phyloP scores from a whole-genome alignment of 2,888 invertebrate species.

The Allolobophora icterica region DNA sequence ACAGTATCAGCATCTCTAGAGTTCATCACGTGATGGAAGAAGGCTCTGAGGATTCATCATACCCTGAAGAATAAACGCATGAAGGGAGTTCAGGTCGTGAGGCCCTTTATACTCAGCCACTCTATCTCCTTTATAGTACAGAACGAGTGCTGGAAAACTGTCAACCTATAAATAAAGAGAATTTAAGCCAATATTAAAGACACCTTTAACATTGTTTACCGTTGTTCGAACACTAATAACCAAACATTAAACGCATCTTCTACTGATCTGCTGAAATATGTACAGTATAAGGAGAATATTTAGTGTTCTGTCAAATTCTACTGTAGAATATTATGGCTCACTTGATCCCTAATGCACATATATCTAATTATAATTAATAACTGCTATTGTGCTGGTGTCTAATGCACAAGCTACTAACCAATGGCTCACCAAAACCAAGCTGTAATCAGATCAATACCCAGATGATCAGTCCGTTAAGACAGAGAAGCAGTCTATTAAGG shows the following conservation, averaged over 20 bases:
- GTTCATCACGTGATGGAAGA: conserved; percentile 19
- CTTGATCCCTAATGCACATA: no score
- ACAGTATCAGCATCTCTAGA: background rate
- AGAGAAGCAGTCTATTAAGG: no score
- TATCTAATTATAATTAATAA: no score
- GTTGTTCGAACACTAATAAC: background rate
- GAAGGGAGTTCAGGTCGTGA: background rate
- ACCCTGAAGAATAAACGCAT: conserved; percentile 22
- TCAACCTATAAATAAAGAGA: conserved; percentile 18
- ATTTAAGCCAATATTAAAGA: background rate
- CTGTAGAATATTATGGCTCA: background rate
- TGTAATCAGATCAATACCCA: no score
- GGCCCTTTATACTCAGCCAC: background rate
- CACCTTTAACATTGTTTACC: background rate
- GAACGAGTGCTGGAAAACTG: background rate
- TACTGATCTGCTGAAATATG: no score
- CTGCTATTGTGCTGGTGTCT: no score
- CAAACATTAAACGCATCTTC: no score
- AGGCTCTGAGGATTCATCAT: background rate
- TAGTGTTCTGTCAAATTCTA: background rate
- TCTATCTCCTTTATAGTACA: conserved; percentile 3
- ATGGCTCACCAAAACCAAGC: no score
- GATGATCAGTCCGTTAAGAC: no score
- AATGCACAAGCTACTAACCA: no score
- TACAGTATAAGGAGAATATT: background rate